Percentiles rank a stretch among this genome's conserved stretches.
phyloP scores from a whole-genome alignment of 1,140 invertebrate species.

The Macrosteles quadrilineatus region DNA sequence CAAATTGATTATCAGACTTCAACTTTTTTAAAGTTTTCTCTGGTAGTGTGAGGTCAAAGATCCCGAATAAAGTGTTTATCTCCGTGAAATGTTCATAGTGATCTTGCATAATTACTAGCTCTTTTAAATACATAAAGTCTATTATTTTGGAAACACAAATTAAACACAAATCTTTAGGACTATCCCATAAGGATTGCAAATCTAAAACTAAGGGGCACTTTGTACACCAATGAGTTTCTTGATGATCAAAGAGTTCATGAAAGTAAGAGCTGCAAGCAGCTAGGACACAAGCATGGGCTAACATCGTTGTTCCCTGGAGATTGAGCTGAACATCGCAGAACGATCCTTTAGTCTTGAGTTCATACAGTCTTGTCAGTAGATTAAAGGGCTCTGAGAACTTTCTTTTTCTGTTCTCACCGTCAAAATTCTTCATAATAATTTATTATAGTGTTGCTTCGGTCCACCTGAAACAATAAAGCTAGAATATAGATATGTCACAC shows the following conservation, averaged over 20 bases:
- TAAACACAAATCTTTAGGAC: not conserved
- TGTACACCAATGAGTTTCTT: not conserved
- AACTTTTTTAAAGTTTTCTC: not conserved
- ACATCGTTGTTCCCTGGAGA: not conserved
- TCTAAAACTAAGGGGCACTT: not conserved
- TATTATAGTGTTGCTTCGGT: too few relatives aligned
- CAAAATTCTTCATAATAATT: too few relatives aligned
- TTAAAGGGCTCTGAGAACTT: not conserved
- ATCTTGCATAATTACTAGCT: not conserved
- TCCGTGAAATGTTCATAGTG: not conserved
- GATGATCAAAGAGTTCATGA: not conserved
- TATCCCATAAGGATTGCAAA: not conserved
- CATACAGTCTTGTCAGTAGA: not conserved
- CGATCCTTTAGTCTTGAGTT: not conserved
- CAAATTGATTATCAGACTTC: not conserved
- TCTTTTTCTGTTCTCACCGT: too few relatives aligned
- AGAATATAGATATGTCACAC: too few relatives aligned
- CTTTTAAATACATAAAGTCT: slow-evolving; percentile 8
- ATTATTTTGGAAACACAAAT: slow-evolving; percentile 5
- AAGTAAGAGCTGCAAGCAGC: slow-evolving; percentile 3
- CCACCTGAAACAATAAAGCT: too few relatives aligned
- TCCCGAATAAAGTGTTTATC: not conserved
- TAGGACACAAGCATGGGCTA: not conserved
- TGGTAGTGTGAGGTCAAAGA: not conserved
- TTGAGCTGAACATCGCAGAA: slow-evolving; percentile 6